Conservation (phyloP, 23 tunicate genomes). For the Ascidia mentula region DNA sequence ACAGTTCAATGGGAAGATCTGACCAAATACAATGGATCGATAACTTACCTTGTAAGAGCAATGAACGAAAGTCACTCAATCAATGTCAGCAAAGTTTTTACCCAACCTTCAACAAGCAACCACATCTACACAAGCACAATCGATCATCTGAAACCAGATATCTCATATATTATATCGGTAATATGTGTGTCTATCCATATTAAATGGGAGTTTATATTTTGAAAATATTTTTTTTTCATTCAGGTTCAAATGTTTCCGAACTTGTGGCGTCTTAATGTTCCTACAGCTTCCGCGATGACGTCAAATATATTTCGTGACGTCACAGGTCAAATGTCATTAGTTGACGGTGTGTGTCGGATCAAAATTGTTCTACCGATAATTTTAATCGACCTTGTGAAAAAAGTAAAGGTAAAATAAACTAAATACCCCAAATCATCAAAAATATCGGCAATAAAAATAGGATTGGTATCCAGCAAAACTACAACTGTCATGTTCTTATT, state of each 20-base stretch:
- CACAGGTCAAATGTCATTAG: neutral
- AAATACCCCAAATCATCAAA: neutral
- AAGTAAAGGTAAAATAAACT: neutral
- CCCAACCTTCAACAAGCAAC: neutral
- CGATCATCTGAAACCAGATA: neutral
- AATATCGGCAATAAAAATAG: no score
- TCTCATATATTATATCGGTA: neutral
- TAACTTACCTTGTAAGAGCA: neutral
- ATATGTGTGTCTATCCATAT: neutral
- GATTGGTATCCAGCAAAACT: no score
- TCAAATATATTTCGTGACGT: neutral
- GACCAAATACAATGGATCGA: neutral
- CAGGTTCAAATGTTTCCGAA: neutral
- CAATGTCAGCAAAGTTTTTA: neutral
- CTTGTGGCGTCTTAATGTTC: neutral
- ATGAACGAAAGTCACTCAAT: neutral
- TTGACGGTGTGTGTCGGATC: neutral
- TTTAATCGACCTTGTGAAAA: neutral
- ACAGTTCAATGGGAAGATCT: neutral
- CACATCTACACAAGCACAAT: constrained; percentile 6
- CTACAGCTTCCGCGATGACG: neutral
- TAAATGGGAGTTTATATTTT: neutral
- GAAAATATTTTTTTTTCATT: neutral
- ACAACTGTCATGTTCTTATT: neutral
- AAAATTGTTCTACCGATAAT: neutral